Evolutionary conservation across 2,113 vertebrate genomes (phyloP), one percentile per base, ranked within the genome.

Genomic region (Panthera tigris): DNA sequence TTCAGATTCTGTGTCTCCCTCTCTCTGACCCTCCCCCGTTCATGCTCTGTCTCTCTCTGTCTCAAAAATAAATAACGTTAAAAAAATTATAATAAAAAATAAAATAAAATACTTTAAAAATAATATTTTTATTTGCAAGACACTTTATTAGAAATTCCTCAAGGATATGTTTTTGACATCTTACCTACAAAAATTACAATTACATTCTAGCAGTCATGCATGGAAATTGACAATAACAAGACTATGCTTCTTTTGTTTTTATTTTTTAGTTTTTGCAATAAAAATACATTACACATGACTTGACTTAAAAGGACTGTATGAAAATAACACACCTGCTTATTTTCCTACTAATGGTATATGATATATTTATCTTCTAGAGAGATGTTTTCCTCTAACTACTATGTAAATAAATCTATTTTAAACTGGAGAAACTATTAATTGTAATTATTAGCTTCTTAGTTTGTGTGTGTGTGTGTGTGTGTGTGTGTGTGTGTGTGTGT

Each of bases 241-340:
- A 45, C 29, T 80, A 16, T 94, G 41, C 52, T 57, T 3, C 41
- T 90, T 88, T 81, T 86, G 65, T 36, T 15, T 83, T 88, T 94
- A 84, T 39, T 33, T 90, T 80, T 15, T 52, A 16, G 29, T 45
- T 29, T 45, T 88, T 74, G 1, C 39, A 61, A 36, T 61, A 86
- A 80, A 29, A 79, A 94, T 95, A 88, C 41, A 48, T 96, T 94
- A 91, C 94, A 6, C 50, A 91, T 81, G 41, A 23, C 41, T 16
- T 93, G 90, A 63, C 31, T 15, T 65, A 55, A 84, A 96, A 86
- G 55, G 96, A 39, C n/a, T 73, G 0, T 33, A 52, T 31, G 4
- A 88, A 97, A 88, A 93, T 50, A 95, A 66, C 6, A 81, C 9
- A 66, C 23, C 14, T 90, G 33, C 14, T 88, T 86, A 69, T 91